Conservation (phyloP, 2,888 invertebrate species). For the Halocaridina rubra region DNA sequence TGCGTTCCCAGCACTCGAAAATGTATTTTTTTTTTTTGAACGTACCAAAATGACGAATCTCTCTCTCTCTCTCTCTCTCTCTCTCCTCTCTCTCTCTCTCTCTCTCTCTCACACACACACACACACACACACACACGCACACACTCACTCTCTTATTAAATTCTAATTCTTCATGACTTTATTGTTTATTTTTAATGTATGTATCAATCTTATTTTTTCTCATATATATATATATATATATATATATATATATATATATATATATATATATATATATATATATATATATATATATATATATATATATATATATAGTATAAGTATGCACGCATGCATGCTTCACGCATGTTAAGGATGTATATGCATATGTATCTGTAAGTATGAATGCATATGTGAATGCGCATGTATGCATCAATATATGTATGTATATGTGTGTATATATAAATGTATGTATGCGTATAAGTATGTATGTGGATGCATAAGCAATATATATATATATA, state of each 20-base stretch:
- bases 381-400: not conserved
- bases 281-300: slow-evolving; percentile 24
- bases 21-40: too few species aligned
- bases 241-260: slow-evolving; percentile 18
- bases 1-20: too few species aligned
- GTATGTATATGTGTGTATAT: not conserved
- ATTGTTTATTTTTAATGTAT: too few species aligned
- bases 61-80: too few species aligned
- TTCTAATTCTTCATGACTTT: too few species aligned
- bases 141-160: too few species aligned
- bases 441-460: not conserved
- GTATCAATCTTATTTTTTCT: too few species aligned
- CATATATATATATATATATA: not conserved
- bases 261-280: slow-evolving; percentile 33
- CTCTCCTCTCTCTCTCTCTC: too few species aligned
- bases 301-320: slow-evolving; percentile 6
- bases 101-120: too few species aligned
- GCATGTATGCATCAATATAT: not conserved
- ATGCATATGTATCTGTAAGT: not conserved
- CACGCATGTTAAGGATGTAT: not conserved
- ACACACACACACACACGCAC: too few species aligned
- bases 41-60: too few species aligned
- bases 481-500: not conserved
- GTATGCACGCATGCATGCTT: not conserved
- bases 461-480: not conserved